These are phyloP conservation scores for Melanocharis versteri DNA, from an alignment of 2,113 vertebrate genomes.

Conservation along the genomic window DNA sequence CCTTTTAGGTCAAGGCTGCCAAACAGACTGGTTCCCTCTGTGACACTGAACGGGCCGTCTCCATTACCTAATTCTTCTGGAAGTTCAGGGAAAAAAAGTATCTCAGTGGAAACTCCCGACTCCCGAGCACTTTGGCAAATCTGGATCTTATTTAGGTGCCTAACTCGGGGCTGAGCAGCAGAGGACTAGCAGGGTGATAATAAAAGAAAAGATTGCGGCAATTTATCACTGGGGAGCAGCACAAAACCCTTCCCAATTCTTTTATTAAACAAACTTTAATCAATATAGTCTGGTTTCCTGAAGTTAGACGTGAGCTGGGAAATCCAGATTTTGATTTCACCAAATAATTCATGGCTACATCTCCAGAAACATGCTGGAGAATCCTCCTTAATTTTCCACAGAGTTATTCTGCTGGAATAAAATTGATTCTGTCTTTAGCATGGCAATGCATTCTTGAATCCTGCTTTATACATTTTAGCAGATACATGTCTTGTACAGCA, in stretches of 20 bases:
- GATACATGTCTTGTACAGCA: neutral
- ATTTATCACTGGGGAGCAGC: conserved; percentile 14
- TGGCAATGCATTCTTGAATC: neutral
- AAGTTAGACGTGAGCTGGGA: fast-evolving
- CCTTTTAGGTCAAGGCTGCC: conserved; percentile 2
- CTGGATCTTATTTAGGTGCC: conserved; percentile 59
- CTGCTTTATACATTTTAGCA: neutral
- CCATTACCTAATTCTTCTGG: conserved; percentile 41
- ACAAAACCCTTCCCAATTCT: neutral
- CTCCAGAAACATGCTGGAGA: neutral
- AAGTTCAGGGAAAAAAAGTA: neutral
- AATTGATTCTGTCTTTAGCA: neutral
- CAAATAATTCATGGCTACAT: neutral
- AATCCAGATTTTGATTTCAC: neutral
- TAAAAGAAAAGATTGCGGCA: conserved; percentile 34
- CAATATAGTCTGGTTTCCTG: neutral
- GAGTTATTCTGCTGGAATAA: neutral
- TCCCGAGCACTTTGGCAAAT: conserved; percentile 35
- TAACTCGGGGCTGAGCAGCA: neutral
- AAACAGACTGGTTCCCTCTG: conserved; percentile 1
- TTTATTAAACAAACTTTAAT: neutral
- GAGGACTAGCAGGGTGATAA: conserved; percentile 32
- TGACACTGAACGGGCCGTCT: neutral
- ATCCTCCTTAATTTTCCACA: neutral
- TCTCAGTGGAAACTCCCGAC: neutral